A percentile compares a stretch with the other conserved stretches of the same genome.
These are phyloP conservation scores for Phylloscopus collybita DNA, from an alignment of 2,797 vertebrate genomes.

Conservation along the genomic window DNA sequence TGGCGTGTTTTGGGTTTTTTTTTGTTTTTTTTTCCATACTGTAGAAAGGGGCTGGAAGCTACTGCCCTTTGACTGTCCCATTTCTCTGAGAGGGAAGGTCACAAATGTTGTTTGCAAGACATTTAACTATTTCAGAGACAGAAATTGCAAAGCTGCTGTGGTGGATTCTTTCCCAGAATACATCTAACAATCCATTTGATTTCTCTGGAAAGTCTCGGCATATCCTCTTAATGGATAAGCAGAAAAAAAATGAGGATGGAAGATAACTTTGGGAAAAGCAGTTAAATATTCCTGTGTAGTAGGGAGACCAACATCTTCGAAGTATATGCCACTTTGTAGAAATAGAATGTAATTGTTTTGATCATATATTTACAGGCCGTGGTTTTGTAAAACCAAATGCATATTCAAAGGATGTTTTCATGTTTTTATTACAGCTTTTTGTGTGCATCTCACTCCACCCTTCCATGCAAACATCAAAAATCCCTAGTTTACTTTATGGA, in stretches of 20 bases:
- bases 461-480: slow-evolving; percentile 32
- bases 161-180: not conserved
- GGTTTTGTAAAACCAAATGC: not conserved
- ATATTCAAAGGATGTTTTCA: slow-evolving; percentile 20
- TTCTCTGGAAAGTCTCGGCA: not conserved
- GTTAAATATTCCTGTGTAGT: not conserved
- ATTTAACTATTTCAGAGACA: not conserved
- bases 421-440: not conserved
- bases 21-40: not conserved
- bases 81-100: not conserved
- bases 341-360: not conserved
- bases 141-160: not conserved
- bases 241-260: not conserved
- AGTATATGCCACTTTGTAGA: not conserved
- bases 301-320: not conserved
- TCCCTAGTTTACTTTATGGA: slow-evolving; percentile 19
- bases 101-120: not conserved
- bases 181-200: not conserved
- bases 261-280: not conserved
- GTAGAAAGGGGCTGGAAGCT: not conserved
- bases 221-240: not conserved
- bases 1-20: too few relatives aligned
- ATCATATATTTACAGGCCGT: not conserved
- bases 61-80: not conserved
- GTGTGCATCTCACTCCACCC: not conserved